phyloP scores from a whole-genome alignment of 1,140 invertebrate genomes.

The Contarinia nasturtii region DNA sequence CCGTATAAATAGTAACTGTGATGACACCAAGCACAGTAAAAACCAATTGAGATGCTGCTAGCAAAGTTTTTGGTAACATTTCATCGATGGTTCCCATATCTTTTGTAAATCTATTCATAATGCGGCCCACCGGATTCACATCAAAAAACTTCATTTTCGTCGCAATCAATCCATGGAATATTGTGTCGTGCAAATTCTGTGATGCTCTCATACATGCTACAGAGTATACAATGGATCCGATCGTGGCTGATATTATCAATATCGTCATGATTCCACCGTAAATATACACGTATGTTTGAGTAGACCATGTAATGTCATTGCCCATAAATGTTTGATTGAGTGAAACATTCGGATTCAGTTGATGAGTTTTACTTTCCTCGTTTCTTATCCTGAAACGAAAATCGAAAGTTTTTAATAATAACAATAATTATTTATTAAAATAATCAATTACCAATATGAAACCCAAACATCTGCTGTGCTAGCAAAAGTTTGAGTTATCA shows the following conservation, averaged over 20 bases:
- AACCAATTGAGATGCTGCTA: slow-evolving; percentile 33
- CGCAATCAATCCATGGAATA: slow-evolving; percentile 3
- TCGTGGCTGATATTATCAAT: slow-evolving; percentile 11
- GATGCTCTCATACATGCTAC: slow-evolving; percentile 1
- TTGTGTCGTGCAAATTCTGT: slow-evolving; percentile 3
- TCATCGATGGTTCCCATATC: slow-evolving; percentile 74
- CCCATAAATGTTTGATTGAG: slow-evolving; percentile 4
- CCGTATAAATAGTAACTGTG: slow-evolving; percentile 49
- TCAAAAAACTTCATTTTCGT: slow-evolving; percentile 64
- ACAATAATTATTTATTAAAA: neutral
- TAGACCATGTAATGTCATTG: neutral
- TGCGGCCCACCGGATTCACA: slow-evolving; percentile 49
- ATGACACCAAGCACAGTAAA: slow-evolving; percentile 38
- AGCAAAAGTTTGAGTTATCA: slow-evolving; percentile 25
- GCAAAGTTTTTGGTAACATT: slow-evolving; percentile 61
- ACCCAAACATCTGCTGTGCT: slow-evolving; percentile 40
- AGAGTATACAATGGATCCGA: slow-evolving; percentile 3
- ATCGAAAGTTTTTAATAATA: neutral
- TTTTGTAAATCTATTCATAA: slow-evolving; percentile 58
- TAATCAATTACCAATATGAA: slow-evolving; percentile 26
- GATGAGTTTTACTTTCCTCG: neutral
- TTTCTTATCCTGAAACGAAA: slow-evolving; percentile 2
- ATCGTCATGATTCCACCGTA: neutral
- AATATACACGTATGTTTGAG: neutral
- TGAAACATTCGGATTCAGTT: neutral